Evolutionary conservation across 2,888 invertebrate species (phyloP), one percentile per base, ranked within the genome.

Genomic region (Calameuta pallipes): DNA sequence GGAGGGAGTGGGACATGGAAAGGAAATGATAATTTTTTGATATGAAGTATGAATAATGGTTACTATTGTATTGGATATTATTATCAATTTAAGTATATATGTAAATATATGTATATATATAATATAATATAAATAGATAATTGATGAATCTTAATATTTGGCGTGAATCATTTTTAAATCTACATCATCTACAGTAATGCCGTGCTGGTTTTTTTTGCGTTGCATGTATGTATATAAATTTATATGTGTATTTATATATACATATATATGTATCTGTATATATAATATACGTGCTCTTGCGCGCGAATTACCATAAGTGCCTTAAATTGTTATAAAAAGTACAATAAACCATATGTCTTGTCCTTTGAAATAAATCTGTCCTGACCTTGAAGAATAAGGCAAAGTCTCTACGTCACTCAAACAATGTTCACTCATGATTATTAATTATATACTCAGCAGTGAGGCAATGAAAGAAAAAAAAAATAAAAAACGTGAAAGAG

Each of bases 151-250:
- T 86, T 83, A 85, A 88, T 89, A 88, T 89, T 89, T 89, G 89
- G 89, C 87, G 85, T 87, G 81, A 87, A 89, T 89, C 87, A 88
- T 83, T 84, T 84, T 83, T 83, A 83, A 85, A 84, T 79, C 86
- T 88, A 89, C 79, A 71, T 71, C 36, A 15, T 15, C 36, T 30
- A 74, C 23, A 74, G 31, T 36, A 74, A 74, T 74, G 74, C 74
- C 31, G 74, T 36, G 74, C 74, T 36, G 2, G 36, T 74, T 15
- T 74, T 11, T 35, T 34, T 15, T 23, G 31, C n/a, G 12, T 34
- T 34, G 33, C 71, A n/a, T 11, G 31, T 15, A 71, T 31, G 71
- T 33, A 31, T 71, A 31, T 71, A 70, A 15, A 12, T 69, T 69
- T 11, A 70, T 11, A 76, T 33, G 11, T 78, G 31, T 41, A 13